These are phyloP conservation scores for Montipora capricornis DNA, from an alignment of 64 coral and sea anemone species.

Conservation along the genomic window DNA sequence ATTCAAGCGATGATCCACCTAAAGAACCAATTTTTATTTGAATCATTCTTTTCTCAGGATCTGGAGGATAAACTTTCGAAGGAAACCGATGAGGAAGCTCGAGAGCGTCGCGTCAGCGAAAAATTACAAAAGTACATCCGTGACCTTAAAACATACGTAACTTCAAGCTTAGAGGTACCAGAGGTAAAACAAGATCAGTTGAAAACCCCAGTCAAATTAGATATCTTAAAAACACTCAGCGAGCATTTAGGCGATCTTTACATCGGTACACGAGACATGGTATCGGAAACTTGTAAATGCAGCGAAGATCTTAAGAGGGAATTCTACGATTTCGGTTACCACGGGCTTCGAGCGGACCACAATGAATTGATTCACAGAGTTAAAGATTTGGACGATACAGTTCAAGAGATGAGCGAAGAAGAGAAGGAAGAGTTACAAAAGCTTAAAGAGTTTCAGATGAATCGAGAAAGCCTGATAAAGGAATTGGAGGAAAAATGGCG, in stretches of 20 bases:
- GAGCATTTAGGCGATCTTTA: neutral
- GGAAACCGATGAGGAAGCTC: too few relatives aligned
- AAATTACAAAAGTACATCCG: too few relatives aligned
- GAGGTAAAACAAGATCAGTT: conserved; percentile 1
- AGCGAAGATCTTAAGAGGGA: neutral
- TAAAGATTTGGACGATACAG: neutral
- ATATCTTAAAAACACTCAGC: neutral
- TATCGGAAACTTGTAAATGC: neutral
- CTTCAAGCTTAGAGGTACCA: neutral
- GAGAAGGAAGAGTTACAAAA: too few relatives aligned
- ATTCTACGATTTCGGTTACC: conserved; percentile 3
- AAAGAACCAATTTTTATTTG: too few relatives aligned
- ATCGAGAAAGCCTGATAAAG: too few relatives aligned
- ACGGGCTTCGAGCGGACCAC: conserved; percentile 10
- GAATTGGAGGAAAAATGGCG: too few relatives aligned
- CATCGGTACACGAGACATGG: neutral
- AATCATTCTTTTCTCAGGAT: too few relatives aligned
- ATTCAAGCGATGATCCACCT: too few relatives aligned
- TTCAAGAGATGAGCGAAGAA: too few relatives aligned
- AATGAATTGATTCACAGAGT: neutral
- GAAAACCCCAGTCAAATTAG: neutral
- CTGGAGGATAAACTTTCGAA: too few relatives aligned
- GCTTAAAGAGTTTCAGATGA: too few relatives aligned
- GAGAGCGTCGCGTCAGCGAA: too few relatives aligned
- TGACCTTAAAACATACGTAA: neutral